phyloP scores from a whole-genome alignment of 2,113 vertebrate genomes.

The Microtus ochrogaster region DNA sequence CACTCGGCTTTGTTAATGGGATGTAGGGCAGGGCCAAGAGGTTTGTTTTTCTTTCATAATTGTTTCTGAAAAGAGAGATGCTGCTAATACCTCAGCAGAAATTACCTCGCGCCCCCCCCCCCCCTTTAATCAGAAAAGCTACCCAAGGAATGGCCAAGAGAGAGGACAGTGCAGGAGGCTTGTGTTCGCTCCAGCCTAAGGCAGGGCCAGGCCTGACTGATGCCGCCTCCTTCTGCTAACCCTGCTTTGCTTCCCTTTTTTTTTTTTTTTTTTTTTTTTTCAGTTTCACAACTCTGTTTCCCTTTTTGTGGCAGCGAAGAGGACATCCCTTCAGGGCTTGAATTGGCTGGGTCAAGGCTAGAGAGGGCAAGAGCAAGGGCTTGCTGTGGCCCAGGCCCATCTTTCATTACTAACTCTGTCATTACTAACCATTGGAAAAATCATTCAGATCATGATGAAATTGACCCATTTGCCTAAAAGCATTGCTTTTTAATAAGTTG shows the following conservation, averaged over 20 bases:
- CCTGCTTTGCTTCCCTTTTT: slow-evolving; percentile 11
- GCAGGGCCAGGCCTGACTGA: not conserved
- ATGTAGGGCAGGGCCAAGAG: not conserved
- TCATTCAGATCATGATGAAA: slow-evolving; percentile 71
- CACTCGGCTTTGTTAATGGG: not conserved
- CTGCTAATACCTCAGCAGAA: not conserved
- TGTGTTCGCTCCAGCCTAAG: not conserved
- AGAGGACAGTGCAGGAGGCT: not conserved
- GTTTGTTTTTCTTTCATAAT: not conserved
- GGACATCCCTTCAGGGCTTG: not conserved
- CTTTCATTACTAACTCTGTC: not conserved
- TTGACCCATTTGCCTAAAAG: slow-evolving; percentile 73
- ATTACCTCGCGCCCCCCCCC: not conserved
- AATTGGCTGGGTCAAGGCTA: not conserved
- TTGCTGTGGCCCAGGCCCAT: not conserved
- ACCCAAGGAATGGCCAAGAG: not conserved
- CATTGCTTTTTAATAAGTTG: slow-evolving; percentile 77
- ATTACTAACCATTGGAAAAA: slow-evolving; percentile 51
- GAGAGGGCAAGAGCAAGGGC: not conserved
- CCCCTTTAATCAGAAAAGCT: not conserved
- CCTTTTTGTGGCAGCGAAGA: not conserved
- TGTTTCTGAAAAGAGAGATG: not conserved
- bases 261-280: too few relatives aligned
- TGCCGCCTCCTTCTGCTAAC: not conserved
- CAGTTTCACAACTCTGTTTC: not conserved